Evolutionary conservation across 2,113 vertebrate species (phyloP).

Genomic region (Cryptotis parvus): DNA sequence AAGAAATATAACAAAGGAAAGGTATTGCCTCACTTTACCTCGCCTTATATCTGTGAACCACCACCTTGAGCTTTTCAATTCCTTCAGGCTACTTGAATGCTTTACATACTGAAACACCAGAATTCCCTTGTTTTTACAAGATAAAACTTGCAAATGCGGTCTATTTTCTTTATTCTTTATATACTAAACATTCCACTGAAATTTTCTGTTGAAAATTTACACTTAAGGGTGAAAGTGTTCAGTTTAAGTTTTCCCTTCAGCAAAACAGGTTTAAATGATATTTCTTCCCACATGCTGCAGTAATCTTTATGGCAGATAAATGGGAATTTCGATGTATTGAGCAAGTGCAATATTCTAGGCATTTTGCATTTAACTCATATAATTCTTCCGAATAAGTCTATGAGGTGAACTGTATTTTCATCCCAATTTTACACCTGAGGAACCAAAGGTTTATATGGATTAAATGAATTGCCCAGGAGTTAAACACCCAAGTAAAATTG

Average conservation of each 20-base stretch:
- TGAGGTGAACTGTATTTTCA: conserved; percentile 62
- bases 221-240: conserved; percentile 58
- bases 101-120: conserved; percentile 17
- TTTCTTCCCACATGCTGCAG: conserved; percentile 59
- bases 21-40: not conserved
- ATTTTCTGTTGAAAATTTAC: conserved; percentile 71
- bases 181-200: conserved; percentile 48
- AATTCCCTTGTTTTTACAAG: conserved; percentile 42
- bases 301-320: conserved; percentile 72
- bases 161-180: conserved; percentile 57
- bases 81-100: conserved; percentile 30
- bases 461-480: conserved; percentile 51
- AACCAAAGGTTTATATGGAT: conserved; percentile 31
- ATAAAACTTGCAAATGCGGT: conserved; percentile 44
- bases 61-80: not conserved
- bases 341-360: conserved; percentile 43
- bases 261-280: conserved; percentile 63
- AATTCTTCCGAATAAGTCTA: conserved; percentile 33
- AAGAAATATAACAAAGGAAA: not conserved
- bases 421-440: conserved; percentile 57
- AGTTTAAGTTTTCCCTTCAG: conserved; percentile 66
- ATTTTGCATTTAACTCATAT: conserved; percentile 56
- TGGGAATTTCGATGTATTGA: conserved; percentile 38
- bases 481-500: not conserved
- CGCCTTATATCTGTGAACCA: not conserved